Evolutionary conservation across 2,797 vertebrate species (phyloP).

Genomic region (Dryobates pubescens): DNA sequence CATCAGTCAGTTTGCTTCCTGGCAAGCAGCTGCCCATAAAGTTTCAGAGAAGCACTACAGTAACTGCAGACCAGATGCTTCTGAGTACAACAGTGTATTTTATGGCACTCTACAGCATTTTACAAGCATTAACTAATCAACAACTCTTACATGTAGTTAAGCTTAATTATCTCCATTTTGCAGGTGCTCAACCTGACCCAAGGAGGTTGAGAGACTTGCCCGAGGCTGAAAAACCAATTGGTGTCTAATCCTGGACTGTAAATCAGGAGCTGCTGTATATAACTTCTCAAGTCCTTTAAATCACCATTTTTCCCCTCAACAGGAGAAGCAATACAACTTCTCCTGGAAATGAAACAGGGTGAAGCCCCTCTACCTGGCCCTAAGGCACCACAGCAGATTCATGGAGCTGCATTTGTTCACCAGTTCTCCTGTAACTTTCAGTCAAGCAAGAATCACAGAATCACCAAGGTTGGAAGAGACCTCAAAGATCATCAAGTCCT

Average conservation of each 20-base stretch:
- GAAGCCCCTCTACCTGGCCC: not conserved
- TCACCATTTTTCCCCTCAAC: not conserved
- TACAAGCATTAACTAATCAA: slow-evolving; percentile 64
- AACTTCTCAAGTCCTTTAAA: not conserved
- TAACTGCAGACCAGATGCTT: slow-evolving; percentile 37
- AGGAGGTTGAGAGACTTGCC: not conserved
- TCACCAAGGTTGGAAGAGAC: too few relatives aligned
- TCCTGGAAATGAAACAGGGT: not conserved
- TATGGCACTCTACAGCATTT: slow-evolving; percentile 42
- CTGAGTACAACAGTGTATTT: not conserved
- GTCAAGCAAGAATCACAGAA: not conserved
- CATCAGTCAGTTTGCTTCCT: not conserved
- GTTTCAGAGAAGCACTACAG: not conserved
- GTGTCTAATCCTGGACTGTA: not conserved
- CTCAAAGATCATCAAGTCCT: too few relatives aligned
- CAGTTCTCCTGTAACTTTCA: not conserved
- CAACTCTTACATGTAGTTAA: slow-evolving; percentile 44
- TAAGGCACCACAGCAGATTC: not conserved
- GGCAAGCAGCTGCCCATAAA: not conserved
- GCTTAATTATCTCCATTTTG: slow-evolving; percentile 53
- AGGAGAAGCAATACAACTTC: not conserved
- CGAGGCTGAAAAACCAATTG: not conserved
- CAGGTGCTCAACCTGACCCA: slow-evolving; percentile 38
- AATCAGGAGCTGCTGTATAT: not conserved
- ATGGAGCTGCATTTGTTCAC: not conserved